phyloP scores from a whole-genome alignment of 2,888 invertebrate genomes.

The Leucania comma region DNA sequence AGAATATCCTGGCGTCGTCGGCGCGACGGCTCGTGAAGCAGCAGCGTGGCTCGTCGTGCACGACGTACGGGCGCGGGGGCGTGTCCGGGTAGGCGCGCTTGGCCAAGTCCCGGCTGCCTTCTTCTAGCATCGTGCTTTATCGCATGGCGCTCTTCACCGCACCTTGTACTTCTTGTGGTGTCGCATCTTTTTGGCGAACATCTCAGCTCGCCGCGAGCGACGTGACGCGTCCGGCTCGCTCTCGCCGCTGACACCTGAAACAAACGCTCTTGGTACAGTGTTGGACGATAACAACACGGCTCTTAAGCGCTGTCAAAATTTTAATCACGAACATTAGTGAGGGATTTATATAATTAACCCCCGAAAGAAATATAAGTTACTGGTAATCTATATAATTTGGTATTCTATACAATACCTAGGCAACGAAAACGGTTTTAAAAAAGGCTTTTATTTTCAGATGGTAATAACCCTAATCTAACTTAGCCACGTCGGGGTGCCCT shows the following conservation, averaged over 20 bases:
- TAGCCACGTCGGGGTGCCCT: no score
- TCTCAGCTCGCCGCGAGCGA: slow-evolving; percentile 59
- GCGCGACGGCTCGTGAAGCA: slow-evolving; percentile 65
- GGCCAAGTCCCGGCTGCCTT: slow-evolving; percentile 59
- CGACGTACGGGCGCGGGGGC: slow-evolving; percentile 3
- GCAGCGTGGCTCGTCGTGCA: slow-evolving; percentile 67
- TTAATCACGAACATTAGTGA: no score
- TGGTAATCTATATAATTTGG: no score
- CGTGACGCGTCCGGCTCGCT: slow-evolving; percentile 7
- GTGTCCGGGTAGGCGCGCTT: slow-evolving; percentile 40
- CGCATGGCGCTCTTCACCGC: slow-evolving; percentile 72
- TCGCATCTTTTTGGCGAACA: slow-evolving; percentile 74
- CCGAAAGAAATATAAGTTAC: no score
- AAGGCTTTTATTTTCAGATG: no score
- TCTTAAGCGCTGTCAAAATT: neutral
- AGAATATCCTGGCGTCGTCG: slow-evolving; percentile 70
- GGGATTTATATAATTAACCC: no score
- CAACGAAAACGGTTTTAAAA: no score
- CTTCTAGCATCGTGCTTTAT: slow-evolving; percentile 73
- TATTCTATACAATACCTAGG: no score
- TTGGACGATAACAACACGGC: neutral
- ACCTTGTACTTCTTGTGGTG: slow-evolving; percentile 81
- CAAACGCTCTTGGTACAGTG: slow-evolving; percentile 3
- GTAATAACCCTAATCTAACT: no score
- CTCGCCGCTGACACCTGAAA: slow-evolving; percentile 31